Percentiles rank a stretch among this genome's conserved stretches.
Evolutionary conservation across 2,113 vertebrate species (phyloP).

Genomic region (Onychostruthus taczanowskii): DNA sequence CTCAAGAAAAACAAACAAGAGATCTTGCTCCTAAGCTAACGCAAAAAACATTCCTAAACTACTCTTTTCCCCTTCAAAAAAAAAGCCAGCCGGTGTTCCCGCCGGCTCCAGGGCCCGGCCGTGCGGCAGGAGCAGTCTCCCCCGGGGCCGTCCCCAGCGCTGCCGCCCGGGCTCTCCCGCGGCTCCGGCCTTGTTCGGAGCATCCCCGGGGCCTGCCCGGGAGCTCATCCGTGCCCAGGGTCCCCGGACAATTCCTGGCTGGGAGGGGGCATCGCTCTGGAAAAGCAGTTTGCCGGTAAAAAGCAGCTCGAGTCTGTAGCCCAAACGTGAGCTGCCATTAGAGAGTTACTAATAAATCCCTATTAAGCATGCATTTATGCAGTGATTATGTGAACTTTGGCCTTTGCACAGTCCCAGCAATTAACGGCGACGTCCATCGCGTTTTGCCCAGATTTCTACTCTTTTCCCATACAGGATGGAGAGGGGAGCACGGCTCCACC

Average conservation of each 20-base stretch:
- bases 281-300: background rate
- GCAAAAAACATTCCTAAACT: background rate
- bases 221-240: background rate
- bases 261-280: background rate
- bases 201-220: background rate
- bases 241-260: background rate
- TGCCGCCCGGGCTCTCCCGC: background rate
- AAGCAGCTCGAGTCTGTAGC: background rate
- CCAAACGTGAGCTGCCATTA: conserved; percentile 66
- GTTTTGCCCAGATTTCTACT: background rate
- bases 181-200: background rate
- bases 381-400: conserved; percentile 75
- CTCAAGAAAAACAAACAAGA: background rate
- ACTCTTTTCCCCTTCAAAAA: accelerated
- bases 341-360: conserved; percentile 68
- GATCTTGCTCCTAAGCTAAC: background rate
- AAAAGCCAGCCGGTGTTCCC: background rate
- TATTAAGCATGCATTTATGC: conserved; percentile 76
- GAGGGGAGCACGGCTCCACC: background rate
- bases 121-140: background rate
- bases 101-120: no score
- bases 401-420: conserved; percentile 70
- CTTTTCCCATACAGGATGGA: background rate
- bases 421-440: conserved; percentile 59
- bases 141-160: background rate